Evolutionary conservation across 2,797 vertebrate species (phyloP).

Genomic region (Podarcis lilfordi): DNA sequence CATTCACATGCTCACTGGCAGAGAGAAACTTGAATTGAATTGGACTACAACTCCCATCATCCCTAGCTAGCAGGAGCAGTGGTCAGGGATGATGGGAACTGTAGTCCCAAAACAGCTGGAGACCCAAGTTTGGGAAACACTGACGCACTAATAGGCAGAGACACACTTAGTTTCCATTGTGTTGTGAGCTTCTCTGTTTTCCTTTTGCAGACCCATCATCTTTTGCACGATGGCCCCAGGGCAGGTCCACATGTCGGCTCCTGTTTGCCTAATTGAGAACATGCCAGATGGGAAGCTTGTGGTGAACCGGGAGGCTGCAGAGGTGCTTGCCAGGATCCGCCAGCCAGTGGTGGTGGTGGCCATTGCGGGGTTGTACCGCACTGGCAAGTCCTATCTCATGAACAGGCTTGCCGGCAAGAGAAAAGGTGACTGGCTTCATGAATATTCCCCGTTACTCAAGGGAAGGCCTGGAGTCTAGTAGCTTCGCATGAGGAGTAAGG

Average conservation of each 20-base stretch:
- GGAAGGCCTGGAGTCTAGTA: neutral
- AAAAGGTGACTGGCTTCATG: slow-evolving; percentile 52
- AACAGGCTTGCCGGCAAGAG: slow-evolving; percentile 68
- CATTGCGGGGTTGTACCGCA: slow-evolving; percentile 72
- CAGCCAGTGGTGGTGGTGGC: slow-evolving; percentile 77
- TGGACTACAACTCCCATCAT: too few species aligned
- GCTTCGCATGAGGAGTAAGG: neutral
- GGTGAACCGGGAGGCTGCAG: neutral
- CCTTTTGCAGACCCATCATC: neutral
- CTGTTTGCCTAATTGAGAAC: slow-evolving; percentile 1
- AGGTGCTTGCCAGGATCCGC: slow-evolving; percentile 26
- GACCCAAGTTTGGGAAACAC: too few species aligned
- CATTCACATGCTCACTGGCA: too few species aligned
- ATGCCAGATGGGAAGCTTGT: neutral
- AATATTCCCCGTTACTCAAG: too few species aligned
- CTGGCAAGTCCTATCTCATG: slow-evolving; percentile 77
- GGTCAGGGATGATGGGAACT: too few species aligned
- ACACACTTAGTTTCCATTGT: too few species aligned
- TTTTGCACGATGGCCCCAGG: neutral
- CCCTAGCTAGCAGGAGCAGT: too few species aligned
- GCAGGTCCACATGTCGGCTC: neutral
- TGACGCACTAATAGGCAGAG: too few species aligned
- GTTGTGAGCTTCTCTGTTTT: neutral
- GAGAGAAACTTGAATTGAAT: too few species aligned
- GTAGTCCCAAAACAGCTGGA: too few species aligned